phyloP scores from a whole-genome alignment of 1,140 invertebrate species.

The Andricus grossulariae region DNA sequence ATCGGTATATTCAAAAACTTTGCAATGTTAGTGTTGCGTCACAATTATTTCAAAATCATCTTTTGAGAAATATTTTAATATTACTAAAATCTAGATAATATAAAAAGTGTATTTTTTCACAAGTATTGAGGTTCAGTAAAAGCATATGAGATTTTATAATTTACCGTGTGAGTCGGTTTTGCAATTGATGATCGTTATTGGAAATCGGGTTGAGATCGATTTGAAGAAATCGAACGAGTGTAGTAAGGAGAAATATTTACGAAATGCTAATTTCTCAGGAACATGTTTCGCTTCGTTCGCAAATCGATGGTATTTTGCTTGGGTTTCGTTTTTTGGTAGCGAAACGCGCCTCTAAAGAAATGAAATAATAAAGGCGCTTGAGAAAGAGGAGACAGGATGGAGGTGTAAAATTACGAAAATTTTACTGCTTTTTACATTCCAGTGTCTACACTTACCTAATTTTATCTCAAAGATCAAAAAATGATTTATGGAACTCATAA shows the following conservation, averaged over 20 bases:
- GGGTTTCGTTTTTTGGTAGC: slow-evolving; percentile 36
- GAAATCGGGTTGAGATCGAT: slow-evolving; percentile 6
- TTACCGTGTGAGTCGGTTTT: neutral
- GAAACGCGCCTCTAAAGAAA: slow-evolving; percentile 14
- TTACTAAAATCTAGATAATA: too few species aligned
- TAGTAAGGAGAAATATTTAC: slow-evolving; percentile 15
- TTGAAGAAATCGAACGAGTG: slow-evolving; percentile 30
- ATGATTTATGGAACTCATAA: too few species aligned
- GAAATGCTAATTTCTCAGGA: slow-evolving; percentile 34
- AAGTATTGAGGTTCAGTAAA: too few species aligned
- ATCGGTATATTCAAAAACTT: too few species aligned
- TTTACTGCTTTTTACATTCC: neutral
- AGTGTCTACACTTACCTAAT: neutral
- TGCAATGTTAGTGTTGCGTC: too few species aligned
- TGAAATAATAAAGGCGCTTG: slow-evolving; percentile 42
- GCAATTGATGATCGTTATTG: neutral
- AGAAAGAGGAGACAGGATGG: slow-evolving; percentile 65
- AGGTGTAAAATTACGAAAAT: slow-evolving; percentile 62
- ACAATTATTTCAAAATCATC: too few species aligned
- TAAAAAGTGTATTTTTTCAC: too few species aligned
- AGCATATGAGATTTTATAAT: too few species aligned
- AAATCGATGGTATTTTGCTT: slow-evolving; percentile 56
- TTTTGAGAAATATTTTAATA: too few species aligned
- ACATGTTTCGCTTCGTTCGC: slow-evolving; percentile 51
- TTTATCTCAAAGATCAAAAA: too few species aligned